Evolutionary conservation across 2,888 invertebrate species (phyloP).

Genomic region (Nephrotoma flavescens): DNA sequence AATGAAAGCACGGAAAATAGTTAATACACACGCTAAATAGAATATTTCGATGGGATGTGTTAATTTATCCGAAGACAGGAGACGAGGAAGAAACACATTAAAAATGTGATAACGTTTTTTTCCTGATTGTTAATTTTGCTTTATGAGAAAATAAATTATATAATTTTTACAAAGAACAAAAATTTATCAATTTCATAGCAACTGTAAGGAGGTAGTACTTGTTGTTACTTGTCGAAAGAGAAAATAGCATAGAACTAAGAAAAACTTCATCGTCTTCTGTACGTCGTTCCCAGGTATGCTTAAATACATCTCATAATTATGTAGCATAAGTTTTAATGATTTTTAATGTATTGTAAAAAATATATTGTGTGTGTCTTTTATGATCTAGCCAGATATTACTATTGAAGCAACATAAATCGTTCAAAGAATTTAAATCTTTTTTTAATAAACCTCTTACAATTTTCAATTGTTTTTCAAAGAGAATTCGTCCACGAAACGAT

Average conservation of each 20-base stretch:
- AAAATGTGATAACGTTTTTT: background rate
- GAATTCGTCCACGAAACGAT: too few species aligned
- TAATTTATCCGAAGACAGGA: background rate
- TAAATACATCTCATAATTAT: background rate
- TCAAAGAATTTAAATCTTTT: too few species aligned
- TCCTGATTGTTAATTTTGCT: background rate
- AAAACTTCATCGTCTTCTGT: background rate
- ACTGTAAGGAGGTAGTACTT: background rate
- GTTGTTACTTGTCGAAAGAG: background rate
- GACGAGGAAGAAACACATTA: background rate
- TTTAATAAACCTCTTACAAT: too few species aligned
- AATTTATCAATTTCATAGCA: background rate
- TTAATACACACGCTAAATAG: background rate
- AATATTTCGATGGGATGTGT: background rate
- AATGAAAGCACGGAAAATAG: background rate
- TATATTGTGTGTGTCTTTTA: background rate
- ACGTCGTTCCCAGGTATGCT: background rate
- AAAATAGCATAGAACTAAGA: background rate
- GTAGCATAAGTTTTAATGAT: background rate
- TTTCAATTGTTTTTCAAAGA: too few species aligned
- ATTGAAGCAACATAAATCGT: too few species aligned
- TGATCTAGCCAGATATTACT: too few species aligned
- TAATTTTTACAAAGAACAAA: background rate
- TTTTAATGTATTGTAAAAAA: background rate
- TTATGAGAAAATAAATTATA: background rate